Evolutionary conservation across 2,888 invertebrate genomes (phyloP).

Genomic region (Drosophila bunnanda): DNA sequence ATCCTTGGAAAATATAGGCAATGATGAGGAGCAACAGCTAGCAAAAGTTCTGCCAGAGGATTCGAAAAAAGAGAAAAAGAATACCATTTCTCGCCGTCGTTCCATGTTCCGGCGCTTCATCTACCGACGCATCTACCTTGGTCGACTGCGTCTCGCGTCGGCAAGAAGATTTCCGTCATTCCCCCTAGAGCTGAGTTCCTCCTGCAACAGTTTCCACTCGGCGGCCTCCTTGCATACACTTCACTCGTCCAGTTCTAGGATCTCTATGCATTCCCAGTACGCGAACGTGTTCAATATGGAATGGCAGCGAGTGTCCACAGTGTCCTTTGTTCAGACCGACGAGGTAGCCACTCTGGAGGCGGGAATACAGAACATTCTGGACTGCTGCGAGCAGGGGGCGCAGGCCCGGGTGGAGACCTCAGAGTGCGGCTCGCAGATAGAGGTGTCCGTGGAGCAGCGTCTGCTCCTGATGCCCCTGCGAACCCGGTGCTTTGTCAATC

Average conservation of each 20-base stretch:
- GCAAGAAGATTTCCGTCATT: conserved; percentile 17
- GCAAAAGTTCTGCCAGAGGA: too few species aligned
- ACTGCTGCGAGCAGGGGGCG: conserved; percentile 47
- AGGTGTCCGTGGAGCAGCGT: conserved; percentile 62
- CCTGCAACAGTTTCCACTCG: conserved; percentile 74
- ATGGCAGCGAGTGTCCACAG: conserved; percentile 35
- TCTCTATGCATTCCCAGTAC: conserved; percentile 22
- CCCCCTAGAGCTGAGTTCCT: conserved; percentile 45
- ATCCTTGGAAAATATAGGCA: conserved; percentile 43
- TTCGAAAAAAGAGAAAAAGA: not conserved
- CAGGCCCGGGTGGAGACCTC: conserved; percentile 39
- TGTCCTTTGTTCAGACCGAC: conserved; percentile 60
- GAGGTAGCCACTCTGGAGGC: conserved; percentile 1
- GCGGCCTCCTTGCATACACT: conserved; percentile 33
- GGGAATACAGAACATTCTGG: conserved; percentile 41
- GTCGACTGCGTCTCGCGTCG: conserved; percentile 60
- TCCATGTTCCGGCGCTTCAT: conserved; percentile 46
- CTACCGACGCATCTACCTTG: conserved; percentile 42
- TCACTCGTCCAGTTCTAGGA: conserved; percentile 27
- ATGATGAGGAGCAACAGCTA: conserved; percentile 1
- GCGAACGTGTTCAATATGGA: conserved; percentile 24
- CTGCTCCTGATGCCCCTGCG: conserved; percentile 58
- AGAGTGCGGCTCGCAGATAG: conserved; percentile 68
- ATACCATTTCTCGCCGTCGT: conserved; percentile 24
- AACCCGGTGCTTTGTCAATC: conserved; percentile 60